phyloP scores from a whole-genome alignment of 1,140 invertebrate genomes.

The Physella acuta region DNA sequence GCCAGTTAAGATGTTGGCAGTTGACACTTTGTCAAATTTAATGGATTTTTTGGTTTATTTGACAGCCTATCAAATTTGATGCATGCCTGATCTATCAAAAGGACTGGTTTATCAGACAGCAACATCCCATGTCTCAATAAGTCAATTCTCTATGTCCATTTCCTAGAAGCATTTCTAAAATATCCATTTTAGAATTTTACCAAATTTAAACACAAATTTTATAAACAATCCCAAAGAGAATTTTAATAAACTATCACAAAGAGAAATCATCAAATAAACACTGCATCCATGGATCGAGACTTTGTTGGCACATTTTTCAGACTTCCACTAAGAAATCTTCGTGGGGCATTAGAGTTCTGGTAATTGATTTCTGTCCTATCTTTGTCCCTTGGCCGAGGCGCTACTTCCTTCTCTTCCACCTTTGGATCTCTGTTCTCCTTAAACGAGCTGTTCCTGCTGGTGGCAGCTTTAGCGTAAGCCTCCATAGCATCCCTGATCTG shows the following conservation, averaged over 20 bases:
- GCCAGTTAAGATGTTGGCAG: no score
- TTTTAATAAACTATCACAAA: not conserved
- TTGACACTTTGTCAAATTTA: no score
- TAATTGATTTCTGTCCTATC: conserved; percentile 20
- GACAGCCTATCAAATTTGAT: no score
- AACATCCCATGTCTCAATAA: no score
- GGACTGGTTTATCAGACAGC: no score
- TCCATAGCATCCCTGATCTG: conserved; percentile 65
- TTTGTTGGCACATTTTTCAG: conserved; percentile 29
- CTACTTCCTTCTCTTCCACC: conserved; percentile 8
- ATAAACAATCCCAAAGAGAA: not conserved
- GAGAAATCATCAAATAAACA: conserved; percentile 30
- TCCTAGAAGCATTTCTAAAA: not conserved
- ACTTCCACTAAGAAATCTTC: conserved; percentile 15
- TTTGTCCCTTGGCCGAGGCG: not conserved
- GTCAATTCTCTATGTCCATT: not conserved
- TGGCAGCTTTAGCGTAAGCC: conserved; percentile 59
- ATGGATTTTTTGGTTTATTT: no score
- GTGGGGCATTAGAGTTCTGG: not conserved
- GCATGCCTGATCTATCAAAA: no score
- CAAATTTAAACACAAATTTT: not conserved
- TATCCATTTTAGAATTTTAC: not conserved
- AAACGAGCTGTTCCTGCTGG: conserved; percentile 31
- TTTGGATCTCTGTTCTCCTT: conserved; percentile 32
- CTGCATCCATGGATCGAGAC: conserved; percentile 38